Evolutionary conservation across 1,140 invertebrate species (phyloP), one percentile per base, ranked within the genome.

Genomic region (Habropoda laboriosa): DNA sequence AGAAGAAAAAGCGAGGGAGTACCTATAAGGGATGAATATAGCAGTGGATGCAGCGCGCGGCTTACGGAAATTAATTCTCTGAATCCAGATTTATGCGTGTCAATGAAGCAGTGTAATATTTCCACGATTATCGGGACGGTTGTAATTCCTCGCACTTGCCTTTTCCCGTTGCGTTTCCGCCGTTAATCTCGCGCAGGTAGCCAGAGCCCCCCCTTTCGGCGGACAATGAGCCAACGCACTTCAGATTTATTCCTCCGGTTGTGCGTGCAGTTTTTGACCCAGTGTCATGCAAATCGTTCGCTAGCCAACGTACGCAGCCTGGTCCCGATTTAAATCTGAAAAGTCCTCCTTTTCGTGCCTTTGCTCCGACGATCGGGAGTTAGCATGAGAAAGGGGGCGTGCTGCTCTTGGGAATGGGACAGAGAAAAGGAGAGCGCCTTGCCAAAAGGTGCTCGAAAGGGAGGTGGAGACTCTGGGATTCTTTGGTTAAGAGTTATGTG

Each of bases 291-390:
- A 84, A 84, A 84, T 84, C 42, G 47, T 13, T 27, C 70, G 68
- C 51, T 53, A 38, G 60, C 47, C 60, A 72, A 73, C 61, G 76
- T 80, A 63, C 66, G 60, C 57, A 38, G 27, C 27, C 21, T 53
- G 64, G 79, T 81, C 78, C 68, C 80, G 79, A 86, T 86, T 86
- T 85, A 85, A 86, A 86, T 86, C 73, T 86, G 83, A 86, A 86
- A 85, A 81, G 82, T 86, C 51, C 49, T 78, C 55, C 73, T 68
- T 86, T 81, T 27, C 68, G 63, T 70, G 60, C 27, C 45, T 38
- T 57, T 45, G 68, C n/a, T 42, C 73, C 30, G 55, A 70, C 77
- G 64, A 51, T 67, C 53, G 61, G 63, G 42, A 81, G 55, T 86
- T 85, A 86, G 73, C 79, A 79, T 81, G 83, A 71, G 83, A 86